These are phyloP conservation scores for Malthinus seriepunctatus DNA, from an alignment of 2,888 invertebrate species.

Conservation along the genomic window DNA sequence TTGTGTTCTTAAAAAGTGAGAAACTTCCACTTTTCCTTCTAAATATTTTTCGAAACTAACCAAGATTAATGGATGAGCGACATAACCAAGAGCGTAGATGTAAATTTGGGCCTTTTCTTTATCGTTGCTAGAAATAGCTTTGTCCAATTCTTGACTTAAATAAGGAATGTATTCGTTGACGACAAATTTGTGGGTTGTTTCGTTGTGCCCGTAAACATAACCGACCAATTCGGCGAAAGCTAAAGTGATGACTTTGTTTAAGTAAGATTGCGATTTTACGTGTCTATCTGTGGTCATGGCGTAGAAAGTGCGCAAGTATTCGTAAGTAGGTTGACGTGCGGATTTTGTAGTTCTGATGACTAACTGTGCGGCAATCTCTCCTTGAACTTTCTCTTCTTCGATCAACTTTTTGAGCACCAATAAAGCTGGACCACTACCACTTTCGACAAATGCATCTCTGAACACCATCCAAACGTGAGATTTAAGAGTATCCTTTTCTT, in stretches of 20 bases:
- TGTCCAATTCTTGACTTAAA: conserved; percentile 58
- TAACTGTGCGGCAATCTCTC: conserved; percentile 63
- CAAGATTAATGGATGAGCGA: conserved; percentile 65
- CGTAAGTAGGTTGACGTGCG: conserved; percentile 65
- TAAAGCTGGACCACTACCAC: conserved; percentile 72
- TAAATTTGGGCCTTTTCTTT: conserved; percentile 63
- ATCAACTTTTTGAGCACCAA: conserved; percentile 66
- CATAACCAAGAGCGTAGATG: conserved; percentile 67
- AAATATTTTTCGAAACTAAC: conserved; percentile 68
- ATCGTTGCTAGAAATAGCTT: conserved; percentile 60
- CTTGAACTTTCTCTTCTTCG: conserved; percentile 50
- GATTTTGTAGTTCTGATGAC: conserved; percentile 59
- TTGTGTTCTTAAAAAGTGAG: conserved; percentile 65
- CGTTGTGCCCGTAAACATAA: conserved; percentile 63
- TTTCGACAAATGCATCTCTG: conserved; percentile 67
- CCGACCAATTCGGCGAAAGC: conserved; percentile 64
- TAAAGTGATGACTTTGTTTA: conserved; percentile 64
- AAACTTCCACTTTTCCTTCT: conserved; percentile 61
- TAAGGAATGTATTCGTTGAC: conserved; percentile 63
- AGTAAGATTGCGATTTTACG: conserved; percentile 56
- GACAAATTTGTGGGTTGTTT: conserved; percentile 61
- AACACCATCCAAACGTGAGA: conserved; percentile 64
- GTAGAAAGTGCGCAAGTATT: conserved; percentile 65
- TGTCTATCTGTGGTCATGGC: conserved; percentile 59
- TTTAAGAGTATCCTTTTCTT: conserved; percentile 43